Percentiles rank a stretch among this genome's conserved stretches.
Conservation (phyloP, 1,140 invertebrate species). For the Sipha flava region DNA sequence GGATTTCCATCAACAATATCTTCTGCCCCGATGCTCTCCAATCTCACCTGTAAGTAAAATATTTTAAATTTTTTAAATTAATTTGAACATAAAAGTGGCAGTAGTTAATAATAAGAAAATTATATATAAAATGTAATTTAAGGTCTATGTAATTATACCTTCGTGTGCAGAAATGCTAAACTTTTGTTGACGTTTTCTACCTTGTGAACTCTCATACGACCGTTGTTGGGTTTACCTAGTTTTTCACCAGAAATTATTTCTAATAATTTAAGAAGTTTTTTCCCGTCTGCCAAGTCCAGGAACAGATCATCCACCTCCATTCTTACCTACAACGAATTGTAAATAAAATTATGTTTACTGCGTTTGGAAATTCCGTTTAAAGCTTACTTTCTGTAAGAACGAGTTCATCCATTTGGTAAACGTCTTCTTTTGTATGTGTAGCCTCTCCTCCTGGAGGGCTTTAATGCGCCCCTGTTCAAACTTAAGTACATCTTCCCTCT, state of each 20-base stretch:
- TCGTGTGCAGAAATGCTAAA: constrained; percentile 89
- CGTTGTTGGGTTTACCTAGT: constrained; percentile 91
- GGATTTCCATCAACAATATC: constrained; percentile 98
- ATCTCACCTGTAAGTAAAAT: constrained; percentile 63
- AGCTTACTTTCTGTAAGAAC: constrained; percentile 84
- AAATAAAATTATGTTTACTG: background rate
- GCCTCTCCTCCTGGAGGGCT: constrained; percentile 89
- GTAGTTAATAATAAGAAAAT: too few relatives aligned
- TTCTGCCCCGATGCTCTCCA: constrained; percentile 98
- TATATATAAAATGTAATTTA: background rate
- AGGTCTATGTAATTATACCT: constrained; percentile 59
- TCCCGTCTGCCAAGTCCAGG: constrained; percentile 89
- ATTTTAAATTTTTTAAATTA: too few relatives aligned
- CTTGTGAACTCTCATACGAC: constrained; percentile 95
- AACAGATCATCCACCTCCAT: constrained; percentile 98
- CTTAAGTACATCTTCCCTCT: constrained; percentile 81
- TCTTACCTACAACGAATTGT: constrained; percentile 53
- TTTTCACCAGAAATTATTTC: constrained; percentile 99
- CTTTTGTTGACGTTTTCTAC: constrained; percentile 99
- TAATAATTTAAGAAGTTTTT: constrained; percentile 88
- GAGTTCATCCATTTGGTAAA: constrained; percentile 99
- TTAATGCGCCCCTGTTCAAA: constrained; percentile 95
- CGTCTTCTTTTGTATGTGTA: constrained; percentile 98
- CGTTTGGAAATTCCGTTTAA: background rate
- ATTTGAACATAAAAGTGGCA: too few relatives aligned